Conservation (phyloP, 2,888 invertebrate genomes). For the Tipula helvola region DNA sequence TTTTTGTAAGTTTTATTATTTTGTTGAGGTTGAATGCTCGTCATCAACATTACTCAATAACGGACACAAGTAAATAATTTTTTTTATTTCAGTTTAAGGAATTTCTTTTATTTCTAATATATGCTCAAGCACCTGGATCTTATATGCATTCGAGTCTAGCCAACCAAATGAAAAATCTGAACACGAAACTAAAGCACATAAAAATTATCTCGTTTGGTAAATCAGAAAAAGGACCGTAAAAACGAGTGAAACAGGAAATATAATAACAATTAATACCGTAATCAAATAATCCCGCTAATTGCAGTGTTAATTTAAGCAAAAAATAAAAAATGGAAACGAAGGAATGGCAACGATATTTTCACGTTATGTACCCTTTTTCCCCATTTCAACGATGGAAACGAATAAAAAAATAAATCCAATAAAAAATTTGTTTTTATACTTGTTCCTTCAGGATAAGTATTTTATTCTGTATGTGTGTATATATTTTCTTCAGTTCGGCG, state of each 20-base stretch:
- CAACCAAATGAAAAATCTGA: not conserved
- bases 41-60: conserved; percentile 7
- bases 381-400: not conserved
- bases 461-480: not conserved
- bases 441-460: not conserved
- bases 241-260: not conserved
- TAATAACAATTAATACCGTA: conserved; percentile 18
- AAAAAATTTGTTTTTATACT: not conserved
- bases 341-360: not conserved
- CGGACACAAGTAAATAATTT: not conserved
- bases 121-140: not conserved
- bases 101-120: not conserved
- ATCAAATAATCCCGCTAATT: conserved; percentile 25
- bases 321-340: not conserved
- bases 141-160: not conserved
- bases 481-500: not conserved
- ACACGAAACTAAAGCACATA: not conserved
- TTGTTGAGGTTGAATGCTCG: conserved; percentile 10
- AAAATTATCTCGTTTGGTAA: not conserved
- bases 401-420: not conserved
- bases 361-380: not conserved
- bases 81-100: not conserved
- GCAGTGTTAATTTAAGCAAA: conserved; percentile 18
- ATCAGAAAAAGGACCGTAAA: not conserved
- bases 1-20: not conserved